Evolutionary conservation across 2,797 vertebrate species (phyloP).

Genomic region (Echiichthys vipera): DNA sequence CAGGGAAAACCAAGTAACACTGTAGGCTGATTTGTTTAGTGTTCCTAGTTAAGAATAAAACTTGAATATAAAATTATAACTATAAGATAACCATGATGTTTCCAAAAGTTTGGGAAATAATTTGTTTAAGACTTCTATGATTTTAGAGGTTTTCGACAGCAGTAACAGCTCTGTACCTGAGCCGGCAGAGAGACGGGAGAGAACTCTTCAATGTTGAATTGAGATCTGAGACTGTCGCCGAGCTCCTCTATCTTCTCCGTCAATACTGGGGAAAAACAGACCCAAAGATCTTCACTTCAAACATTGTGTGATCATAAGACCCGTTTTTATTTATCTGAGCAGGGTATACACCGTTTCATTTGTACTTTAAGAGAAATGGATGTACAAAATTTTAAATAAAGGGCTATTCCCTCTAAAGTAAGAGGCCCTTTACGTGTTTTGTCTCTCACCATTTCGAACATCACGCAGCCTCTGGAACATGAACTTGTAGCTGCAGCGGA

Average conservation of each 20-base stretch:
- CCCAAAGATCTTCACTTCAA: background rate
- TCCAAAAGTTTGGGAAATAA: background rate
- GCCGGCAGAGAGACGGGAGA: conserved; percentile 83
- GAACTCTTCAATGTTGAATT: conserved; percentile 91
- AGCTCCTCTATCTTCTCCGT: conserved; percentile 90
- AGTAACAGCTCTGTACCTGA: conserved; percentile 82
- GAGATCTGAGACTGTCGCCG: conserved; percentile 84
- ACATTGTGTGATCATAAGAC: background rate
- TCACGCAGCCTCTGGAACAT: conserved; percentile 94
- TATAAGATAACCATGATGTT: background rate
- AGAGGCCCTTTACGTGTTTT: background rate
- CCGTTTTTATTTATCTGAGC: background rate
- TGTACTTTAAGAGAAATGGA: background rate
- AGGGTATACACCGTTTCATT: accelerated
- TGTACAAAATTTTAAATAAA: background rate
- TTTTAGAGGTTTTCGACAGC: background rate
- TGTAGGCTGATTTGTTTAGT: background rate
- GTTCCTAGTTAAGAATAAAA: background rate
- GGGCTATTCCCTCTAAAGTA: background rate
- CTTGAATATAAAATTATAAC: background rate
- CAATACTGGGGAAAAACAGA: conserved; percentile 79
- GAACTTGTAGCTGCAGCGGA: conserved; percentile 87
- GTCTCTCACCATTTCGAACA: conserved; percentile 85
- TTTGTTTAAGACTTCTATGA: too few relatives aligned
- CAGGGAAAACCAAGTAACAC: too few relatives aligned